Conservation (phyloP, 2,888 invertebrate species). For the Yponomeuta sedellus region DNA sequence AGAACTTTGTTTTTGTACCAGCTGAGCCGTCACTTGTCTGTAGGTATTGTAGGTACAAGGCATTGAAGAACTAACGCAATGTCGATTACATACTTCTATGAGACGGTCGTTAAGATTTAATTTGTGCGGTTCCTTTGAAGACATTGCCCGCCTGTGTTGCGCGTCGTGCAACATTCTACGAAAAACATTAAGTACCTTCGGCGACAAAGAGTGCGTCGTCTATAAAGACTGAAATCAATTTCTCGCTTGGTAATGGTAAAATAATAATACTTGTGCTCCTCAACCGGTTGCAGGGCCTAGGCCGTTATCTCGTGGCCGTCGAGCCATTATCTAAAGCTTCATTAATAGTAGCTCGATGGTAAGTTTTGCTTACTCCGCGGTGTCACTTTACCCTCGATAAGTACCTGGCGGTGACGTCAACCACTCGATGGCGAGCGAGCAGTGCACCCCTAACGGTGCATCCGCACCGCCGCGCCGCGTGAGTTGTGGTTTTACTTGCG, state of each 20-base stretch:
- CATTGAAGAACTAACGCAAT: not conserved
- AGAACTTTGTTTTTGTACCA: not conserved
- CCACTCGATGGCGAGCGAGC: not conserved
- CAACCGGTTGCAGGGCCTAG: not conserved
- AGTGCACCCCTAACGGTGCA: constrained; percentile 18
- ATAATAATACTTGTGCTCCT: constrained; percentile 2
- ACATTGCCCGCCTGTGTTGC: not conserved
- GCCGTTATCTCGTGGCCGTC: not conserved
- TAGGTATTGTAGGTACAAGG: not conserved
- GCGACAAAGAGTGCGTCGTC: constrained; percentile 13
- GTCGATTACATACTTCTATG: not conserved
- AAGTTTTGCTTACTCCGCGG: not conserved
- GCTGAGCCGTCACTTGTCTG: not conserved
- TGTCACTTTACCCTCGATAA: not conserved
- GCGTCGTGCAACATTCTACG: constrained; percentile 4
- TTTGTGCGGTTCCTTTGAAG: constrained; percentile 13
- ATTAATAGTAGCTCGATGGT: not conserved
- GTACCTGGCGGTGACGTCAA: constrained; percentile 6
- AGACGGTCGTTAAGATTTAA: constrained; percentile 5
- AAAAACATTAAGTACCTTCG: constrained; percentile 13
- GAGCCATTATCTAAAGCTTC: constrained; percentile 6
- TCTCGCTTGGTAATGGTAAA: constrained; percentile 13
- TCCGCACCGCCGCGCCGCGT: constrained; percentile 33
- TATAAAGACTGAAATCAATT: constrained; percentile 18
- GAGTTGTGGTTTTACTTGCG: constrained; percentile 31